Percentiles rank a stretch among this genome's conserved stretches.
phyloP scores from a whole-genome alignment of 2,888 invertebrate species.

The Athrips mouffetella region DNA sequence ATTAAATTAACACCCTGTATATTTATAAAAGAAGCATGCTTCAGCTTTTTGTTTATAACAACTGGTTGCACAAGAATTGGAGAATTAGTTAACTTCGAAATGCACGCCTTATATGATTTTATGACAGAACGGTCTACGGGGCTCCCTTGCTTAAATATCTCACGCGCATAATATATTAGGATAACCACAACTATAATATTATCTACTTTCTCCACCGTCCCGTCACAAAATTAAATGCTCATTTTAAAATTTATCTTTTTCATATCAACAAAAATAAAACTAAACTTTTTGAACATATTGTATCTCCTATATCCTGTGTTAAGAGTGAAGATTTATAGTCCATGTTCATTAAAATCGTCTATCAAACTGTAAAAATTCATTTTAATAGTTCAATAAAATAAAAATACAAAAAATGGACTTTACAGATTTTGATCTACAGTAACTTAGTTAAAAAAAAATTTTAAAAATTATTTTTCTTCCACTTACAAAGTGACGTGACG shows the following conservation, averaged over 20 bases:
- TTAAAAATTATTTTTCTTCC: constrained; percentile 16
- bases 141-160: constrained; percentile 29
- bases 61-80: constrained; percentile 54
- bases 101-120: constrained; percentile 42
- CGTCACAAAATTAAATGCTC: constrained; percentile 66
- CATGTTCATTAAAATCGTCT: constrained; percentile 31
- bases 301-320: neutral
- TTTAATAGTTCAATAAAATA: constrained; percentile 35
- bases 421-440: constrained; percentile 47
- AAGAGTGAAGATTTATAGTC: constrained; percentile 7
- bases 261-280: constrained; percentile 16
- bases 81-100: constrained; percentile 47
- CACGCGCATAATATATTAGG: constrained; percentile 10
- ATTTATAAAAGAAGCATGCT: too few species aligned
- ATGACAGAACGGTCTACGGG: constrained; percentile 55
- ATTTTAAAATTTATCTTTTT: constrained; percentile 53
- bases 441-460: constrained; percentile 21
- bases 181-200: constrained; percentile 15
- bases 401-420: constrained; percentile 41
- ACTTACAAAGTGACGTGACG: constrained; percentile 21
- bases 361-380: constrained; percentile 38
- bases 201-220: constrained; percentile 42
- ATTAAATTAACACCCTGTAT: too few species aligned
- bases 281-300: neutral
- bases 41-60: too few species aligned